These are phyloP conservation scores for Dysdera silvatica DNA, from an alignment of 1,140 invertebrate genomes.

Conservation along the genomic window DNA sequence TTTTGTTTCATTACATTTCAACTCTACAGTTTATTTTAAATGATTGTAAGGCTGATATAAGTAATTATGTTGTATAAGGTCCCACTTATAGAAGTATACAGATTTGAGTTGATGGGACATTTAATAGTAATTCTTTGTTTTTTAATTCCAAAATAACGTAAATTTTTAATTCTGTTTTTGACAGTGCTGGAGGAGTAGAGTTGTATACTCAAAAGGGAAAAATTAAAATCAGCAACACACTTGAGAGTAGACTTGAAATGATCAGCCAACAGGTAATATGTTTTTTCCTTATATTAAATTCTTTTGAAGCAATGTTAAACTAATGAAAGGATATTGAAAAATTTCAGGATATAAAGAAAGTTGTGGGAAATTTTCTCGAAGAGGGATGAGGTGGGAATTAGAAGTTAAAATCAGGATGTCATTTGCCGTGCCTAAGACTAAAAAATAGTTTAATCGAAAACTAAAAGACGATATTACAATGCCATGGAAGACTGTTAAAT, in stretches of 20 bases:
- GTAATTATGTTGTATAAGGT: no score
- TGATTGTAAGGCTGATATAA: no score
- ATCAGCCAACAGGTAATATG: slow-evolving; percentile 68
- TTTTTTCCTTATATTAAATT: background rate
- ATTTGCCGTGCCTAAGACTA: background rate
- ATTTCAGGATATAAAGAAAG: no score
- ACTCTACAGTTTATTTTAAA: no score
- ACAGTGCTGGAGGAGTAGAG: slow-evolving; percentile 82
- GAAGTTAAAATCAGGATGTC: background rate
- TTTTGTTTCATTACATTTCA: no score
- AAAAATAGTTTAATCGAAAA: background rate
- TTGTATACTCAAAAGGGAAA: slow-evolving; percentile 70
- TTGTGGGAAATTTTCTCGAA: background rate
- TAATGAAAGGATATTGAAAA: background rate
- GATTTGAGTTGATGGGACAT: no score
- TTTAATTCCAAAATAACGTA: no score
- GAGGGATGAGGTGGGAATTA: background rate
- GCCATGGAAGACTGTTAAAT: no score
- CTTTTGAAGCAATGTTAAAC: background rate
- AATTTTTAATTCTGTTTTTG: no score
- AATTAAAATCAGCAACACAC: slow-evolving; percentile 85
- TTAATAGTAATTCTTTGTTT: no score
- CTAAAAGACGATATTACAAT: no score
- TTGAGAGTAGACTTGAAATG: slow-evolving; percentile 88
- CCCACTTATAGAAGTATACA: no score